Percentiles rank a stretch among this genome's conserved stretches.
Evolutionary conservation across 2,888 invertebrate species (phyloP).

Genomic region (Pristionchus mayeri): DNA sequence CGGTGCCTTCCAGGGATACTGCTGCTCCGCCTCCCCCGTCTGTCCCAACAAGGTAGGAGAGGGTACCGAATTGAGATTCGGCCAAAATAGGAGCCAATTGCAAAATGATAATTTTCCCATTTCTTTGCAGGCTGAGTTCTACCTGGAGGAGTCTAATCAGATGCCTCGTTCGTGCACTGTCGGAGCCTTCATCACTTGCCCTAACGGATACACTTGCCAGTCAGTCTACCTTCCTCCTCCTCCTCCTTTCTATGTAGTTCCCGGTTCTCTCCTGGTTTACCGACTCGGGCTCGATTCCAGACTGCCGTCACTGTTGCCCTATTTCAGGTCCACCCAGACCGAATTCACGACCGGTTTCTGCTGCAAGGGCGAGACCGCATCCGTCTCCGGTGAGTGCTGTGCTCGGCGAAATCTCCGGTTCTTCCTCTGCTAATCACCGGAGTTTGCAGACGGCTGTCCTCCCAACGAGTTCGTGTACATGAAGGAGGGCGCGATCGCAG

Average conservation of each 20-base stretch:
- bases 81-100: not conserved
- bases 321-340: conserved; percentile 67
- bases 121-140: conserved; percentile 69
- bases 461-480: conserved; percentile 75
- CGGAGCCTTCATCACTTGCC: conserved; percentile 75
- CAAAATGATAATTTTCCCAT: not conserved
- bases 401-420: not conserved
- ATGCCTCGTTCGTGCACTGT: conserved; percentile 75
- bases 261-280: conserved; percentile 10
- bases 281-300: conserved; percentile 6
- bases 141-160: conserved; percentile 71
- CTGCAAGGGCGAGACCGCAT: conserved; percentile 73
- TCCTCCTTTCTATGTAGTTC: not conserved
- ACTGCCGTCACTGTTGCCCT: conserved; percentile 18
- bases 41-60: conserved; percentile 69
- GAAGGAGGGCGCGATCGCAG: conserved; percentile 74
- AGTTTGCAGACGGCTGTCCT: conserved; percentile 70
- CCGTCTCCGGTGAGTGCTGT: conserved; percentile 62
- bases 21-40: conserved; percentile 71
- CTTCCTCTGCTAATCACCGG: not conserved
- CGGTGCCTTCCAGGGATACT: conserved; percentile 75
- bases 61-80: not conserved
- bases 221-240: not conserved
- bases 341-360: conserved; percentile 74
- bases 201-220: conserved; percentile 69